Evolutionary conservation across 2,797 vertebrate species (phyloP).

Genomic region (Ciconia nigra): DNA sequence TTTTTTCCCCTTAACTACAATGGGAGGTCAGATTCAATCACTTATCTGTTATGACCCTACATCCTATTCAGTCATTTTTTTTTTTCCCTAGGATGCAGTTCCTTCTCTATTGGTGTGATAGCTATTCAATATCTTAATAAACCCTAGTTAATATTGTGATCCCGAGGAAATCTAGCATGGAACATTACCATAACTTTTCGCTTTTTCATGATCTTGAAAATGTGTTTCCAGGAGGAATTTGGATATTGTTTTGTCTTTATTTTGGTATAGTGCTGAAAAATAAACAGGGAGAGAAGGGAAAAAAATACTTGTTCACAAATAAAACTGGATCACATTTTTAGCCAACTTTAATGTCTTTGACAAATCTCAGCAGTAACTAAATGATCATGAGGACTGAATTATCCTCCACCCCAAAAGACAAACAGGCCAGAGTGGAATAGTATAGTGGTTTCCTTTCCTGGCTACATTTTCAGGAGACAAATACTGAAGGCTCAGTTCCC

Average conservation of each 20-base stretch:
- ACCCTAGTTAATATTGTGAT: neutral
- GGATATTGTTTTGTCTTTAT: neutral
- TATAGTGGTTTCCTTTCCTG: neutral
- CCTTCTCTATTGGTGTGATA: neutral
- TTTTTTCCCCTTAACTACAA: neutral
- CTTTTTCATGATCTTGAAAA: neutral
- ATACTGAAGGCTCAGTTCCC: neutral
- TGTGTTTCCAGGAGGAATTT: neutral
- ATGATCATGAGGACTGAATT: neutral
- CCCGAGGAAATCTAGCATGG: neutral
- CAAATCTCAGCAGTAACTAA: neutral
- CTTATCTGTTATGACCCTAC: neutral
- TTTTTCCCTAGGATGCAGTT: neutral
- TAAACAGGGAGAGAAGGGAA: neutral
- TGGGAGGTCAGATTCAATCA: neutral
- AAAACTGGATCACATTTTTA: neutral
- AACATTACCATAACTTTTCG: neutral
- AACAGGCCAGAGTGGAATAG: neutral
- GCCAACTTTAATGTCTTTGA: neutral
- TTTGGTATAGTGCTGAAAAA: neutral
- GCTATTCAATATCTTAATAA: neutral
- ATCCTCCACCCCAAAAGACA: neutral
- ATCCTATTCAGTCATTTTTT: neutral
- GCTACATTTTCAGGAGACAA: neutral
- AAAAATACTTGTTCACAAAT: neutral